Conservation (phyloP, 2,888 invertebrate genomes). For the Drosophila tripunctata region DNA sequence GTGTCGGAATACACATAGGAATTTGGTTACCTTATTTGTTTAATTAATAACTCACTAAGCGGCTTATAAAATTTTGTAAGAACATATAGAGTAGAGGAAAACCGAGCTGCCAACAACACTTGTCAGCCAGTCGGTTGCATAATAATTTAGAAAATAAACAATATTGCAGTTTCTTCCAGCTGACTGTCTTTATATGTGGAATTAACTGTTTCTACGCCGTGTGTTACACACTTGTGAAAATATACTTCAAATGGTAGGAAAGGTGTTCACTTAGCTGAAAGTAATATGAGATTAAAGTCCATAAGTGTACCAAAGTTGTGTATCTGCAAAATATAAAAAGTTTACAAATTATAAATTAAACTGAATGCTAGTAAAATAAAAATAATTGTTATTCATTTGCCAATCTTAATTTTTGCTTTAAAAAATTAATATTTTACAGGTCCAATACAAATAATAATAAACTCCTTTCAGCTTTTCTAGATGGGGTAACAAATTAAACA, state of each 20-base stretch:
- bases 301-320: not conserved
- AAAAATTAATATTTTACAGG: too few species aligned
- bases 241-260: not conserved
- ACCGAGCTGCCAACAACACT: not conserved
- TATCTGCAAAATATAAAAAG: too few species aligned
- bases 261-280: slow-evolving; percentile 1
- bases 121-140: slow-evolving; percentile 1
- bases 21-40: too few species aligned
- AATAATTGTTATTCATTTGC: not conserved
- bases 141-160: slow-evolving; percentile 22
- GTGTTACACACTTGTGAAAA: slow-evolving; percentile 6
- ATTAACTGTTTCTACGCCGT: slow-evolving; percentile 15
- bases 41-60: too few species aligned
- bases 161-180: not conserved
- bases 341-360: too few species aligned
- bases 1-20: too few species aligned
- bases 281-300: not conserved
- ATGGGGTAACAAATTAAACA: too few species aligned
- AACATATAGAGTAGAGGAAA: not conserved
- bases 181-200: not conserved
- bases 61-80: too few species aligned
- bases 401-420: too few species aligned
- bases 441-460: too few species aligned
- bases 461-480: too few species aligned
- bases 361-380: too few species aligned